A percentile compares a stretch with the other conserved stretches of the same genome.
These are phyloP conservation scores for Meteorus colon DNA, from an alignment of 2,888 invertebrate species.

Conservation along the genomic window DNA sequence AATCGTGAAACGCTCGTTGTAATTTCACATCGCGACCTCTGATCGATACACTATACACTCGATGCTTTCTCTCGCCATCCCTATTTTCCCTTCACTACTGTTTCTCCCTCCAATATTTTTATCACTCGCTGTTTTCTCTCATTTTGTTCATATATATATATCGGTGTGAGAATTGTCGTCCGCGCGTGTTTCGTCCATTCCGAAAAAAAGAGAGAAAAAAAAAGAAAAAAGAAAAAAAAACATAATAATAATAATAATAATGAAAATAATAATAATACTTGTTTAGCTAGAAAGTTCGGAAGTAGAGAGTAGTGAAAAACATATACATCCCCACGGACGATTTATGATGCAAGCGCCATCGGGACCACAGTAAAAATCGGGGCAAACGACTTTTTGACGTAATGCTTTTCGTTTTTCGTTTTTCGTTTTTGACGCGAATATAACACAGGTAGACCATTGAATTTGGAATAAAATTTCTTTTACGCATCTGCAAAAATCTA, in stretches of 20 bases:
- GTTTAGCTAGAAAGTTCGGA: slow-evolving; percentile 35
- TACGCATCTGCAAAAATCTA: not conserved
- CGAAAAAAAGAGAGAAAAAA: not conserved
- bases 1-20: slow-evolving; percentile 60
- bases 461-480: slow-evolving; percentile 28
- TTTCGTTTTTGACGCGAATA: slow-evolving; percentile 20
- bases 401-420: slow-evolving; percentile 35
- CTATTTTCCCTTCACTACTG: slow-evolving; percentile 6
- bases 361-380: slow-evolving; percentile 53
- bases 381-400: slow-evolving; percentile 54
- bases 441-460: not conserved
- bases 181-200: not conserved
- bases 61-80: slow-evolving; percentile 26
- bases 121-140: slow-evolving; percentile 10
- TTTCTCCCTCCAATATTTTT: slow-evolving; percentile 20
- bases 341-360: slow-evolving; percentile 51
- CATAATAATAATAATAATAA: not conserved
- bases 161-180: slow-evolving; percentile 7
- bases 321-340: slow-evolving; percentile 41
- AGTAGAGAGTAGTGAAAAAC: not conserved
- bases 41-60: slow-evolving; percentile 62
- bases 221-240: no score
- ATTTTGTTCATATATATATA: not conserved
- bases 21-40: slow-evolving; percentile 65
- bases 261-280: slow-evolving; percentile 5